phyloP scores from a whole-genome alignment of 2,888 invertebrate species.

The Parapristionchus giblindavisi region DNA sequence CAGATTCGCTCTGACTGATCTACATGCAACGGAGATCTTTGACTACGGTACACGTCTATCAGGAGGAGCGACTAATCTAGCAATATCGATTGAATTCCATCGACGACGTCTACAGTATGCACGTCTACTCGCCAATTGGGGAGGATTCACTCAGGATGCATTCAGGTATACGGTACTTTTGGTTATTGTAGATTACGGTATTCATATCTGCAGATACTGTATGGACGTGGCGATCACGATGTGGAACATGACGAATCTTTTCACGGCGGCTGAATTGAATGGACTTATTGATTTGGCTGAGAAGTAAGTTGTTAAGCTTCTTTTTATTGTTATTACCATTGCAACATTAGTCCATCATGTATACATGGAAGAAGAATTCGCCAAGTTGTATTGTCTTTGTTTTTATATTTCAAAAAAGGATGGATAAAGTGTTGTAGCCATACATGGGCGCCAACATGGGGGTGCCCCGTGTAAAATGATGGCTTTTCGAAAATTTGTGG shows the following conservation, averaged over 20 bases:
- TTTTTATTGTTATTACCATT: not conserved
- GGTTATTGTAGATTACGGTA: not conserved
- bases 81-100: conserved; percentile 55
- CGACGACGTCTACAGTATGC: conserved; percentile 59
- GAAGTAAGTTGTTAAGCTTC: conserved; percentile 36
- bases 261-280: conserved; percentile 43
- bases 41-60: conserved; percentile 61
- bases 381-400: too few relatives aligned
- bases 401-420: too few relatives aligned
- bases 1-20: conserved; percentile 60
- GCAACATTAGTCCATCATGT: not conserved
- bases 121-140: conserved; percentile 57
- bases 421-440: too few relatives aligned
- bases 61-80: conserved; percentile 46
- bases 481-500: too few relatives aligned
- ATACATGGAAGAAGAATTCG: too few relatives aligned
- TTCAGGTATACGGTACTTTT: conserved; percentile 42
- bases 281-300: conserved; percentile 60
- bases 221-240: conserved; percentile 50
- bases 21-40: conserved; percentile 68
- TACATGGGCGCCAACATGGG: too few relatives aligned
- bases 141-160: conserved; percentile 59
- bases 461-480: too few relatives aligned
- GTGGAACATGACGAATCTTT: conserved; percentile 43
- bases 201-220: conserved; percentile 45